Conservation (phyloP, 2,888 invertebrate species). For the Plebejus anna region DNA sequence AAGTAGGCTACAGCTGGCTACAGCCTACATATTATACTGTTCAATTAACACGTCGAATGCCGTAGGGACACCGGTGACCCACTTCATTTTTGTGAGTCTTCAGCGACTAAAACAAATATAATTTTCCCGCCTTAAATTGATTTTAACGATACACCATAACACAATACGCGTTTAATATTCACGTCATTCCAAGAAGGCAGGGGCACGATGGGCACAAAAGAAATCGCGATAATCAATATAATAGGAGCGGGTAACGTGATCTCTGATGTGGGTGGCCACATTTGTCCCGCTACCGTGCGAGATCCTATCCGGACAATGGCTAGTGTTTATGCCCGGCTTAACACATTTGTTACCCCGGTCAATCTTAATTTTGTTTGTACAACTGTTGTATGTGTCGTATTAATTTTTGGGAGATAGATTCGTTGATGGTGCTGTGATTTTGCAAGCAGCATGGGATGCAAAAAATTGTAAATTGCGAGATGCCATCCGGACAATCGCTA, state of each 20-base stretch:
- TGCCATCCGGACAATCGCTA: too few species aligned
- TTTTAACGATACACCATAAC: slow-evolving; percentile 6
- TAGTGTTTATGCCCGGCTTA: slow-evolving; percentile 65
- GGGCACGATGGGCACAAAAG: slow-evolving; percentile 28
- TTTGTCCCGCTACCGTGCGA: slow-evolving; percentile 74
- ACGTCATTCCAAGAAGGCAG: slow-evolving; percentile 4
- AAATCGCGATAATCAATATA: slow-evolving; percentile 30
- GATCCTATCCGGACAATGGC: slow-evolving; percentile 61
- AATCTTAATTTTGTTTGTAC: slow-evolving; percentile 39
- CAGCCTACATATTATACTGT: too few species aligned
- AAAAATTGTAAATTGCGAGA: too few species aligned
- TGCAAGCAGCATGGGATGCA: too few species aligned
- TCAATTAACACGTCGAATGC: too few species aligned
- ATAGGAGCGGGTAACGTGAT: slow-evolving; percentile 35
- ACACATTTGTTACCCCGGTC: slow-evolving; percentile 64
- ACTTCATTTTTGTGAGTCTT: neutral
- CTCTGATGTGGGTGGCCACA: slow-evolving; percentile 54
- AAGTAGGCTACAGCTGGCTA: too few species aligned
- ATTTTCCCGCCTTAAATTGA: neutral
- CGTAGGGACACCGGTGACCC: neutral
- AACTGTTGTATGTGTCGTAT: neutral
- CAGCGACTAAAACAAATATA: neutral
- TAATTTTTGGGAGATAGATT: too few species aligned
- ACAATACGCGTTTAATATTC: slow-evolving; percentile 5
- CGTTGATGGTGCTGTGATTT: too few species aligned